phyloP scores from a whole-genome alignment of 2,888 invertebrate genomes.

The Saturnia japonica region DNA sequence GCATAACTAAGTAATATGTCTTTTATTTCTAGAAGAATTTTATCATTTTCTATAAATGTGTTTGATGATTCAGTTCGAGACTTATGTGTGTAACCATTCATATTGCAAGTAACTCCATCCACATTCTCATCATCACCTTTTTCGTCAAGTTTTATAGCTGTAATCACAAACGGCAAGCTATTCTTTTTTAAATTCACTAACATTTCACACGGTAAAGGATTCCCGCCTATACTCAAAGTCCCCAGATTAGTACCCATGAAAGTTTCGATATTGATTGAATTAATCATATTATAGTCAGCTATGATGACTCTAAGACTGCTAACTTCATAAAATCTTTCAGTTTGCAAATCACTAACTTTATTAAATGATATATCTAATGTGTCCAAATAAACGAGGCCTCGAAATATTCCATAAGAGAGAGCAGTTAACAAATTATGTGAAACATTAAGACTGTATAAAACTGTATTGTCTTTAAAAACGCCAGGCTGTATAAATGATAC shows the following conservation, averaged over 20 bases:
- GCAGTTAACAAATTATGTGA: slow-evolving; percentile 55
- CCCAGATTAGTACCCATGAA: slow-evolving; percentile 46
- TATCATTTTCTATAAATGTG: slow-evolving; percentile 23
- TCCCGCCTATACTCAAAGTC: slow-evolving; percentile 61
- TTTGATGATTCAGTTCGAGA: neutral
- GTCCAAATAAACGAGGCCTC: slow-evolving; percentile 47
- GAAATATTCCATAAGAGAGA: slow-evolving; percentile 58
- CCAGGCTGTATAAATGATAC: slow-evolving; percentile 58
- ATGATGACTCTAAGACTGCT: slow-evolving; percentile 46
- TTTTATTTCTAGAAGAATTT: slow-evolving; percentile 36
- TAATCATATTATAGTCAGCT: slow-evolving; percentile 59
- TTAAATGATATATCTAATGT: slow-evolving; percentile 62
- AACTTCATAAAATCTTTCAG: slow-evolving; percentile 56
- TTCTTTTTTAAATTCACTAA: slow-evolving; percentile 45
- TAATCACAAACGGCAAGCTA: slow-evolving; percentile 38
- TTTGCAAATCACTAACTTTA: slow-evolving; percentile 49
- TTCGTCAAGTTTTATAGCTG: slow-evolving; percentile 44
- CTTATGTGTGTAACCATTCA: slow-evolving; percentile 17
- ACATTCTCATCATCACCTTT: slow-evolving; percentile 40
- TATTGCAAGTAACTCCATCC: slow-evolving; percentile 44
- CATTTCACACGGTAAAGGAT: slow-evolving; percentile 58
- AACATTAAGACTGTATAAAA: slow-evolving; percentile 49
- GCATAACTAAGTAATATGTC: slow-evolving; percentile 35
- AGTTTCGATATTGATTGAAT: slow-evolving; percentile 44
- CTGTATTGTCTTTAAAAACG: slow-evolving; percentile 51